phyloP scores from a whole-genome alignment of 1,140 invertebrate species.

The Rhagoletis zephyria region DNA sequence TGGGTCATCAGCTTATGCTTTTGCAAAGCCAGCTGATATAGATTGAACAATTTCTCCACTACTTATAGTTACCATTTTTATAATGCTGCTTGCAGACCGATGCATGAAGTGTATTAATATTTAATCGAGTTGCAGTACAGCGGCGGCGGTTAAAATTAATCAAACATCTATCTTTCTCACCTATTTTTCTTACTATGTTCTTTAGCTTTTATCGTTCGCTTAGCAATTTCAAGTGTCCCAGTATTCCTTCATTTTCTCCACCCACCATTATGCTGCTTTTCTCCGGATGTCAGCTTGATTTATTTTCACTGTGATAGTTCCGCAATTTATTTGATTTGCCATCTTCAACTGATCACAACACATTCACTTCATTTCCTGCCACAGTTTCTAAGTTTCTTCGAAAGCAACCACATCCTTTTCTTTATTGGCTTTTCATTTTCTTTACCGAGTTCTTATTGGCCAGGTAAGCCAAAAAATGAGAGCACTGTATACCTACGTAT shows the following conservation, averaged over 20 bases:
- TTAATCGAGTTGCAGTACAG: too few species aligned
- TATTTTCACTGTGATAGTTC: constrained; percentile 42
- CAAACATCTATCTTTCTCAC: neutral
- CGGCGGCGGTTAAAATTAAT: too few species aligned
- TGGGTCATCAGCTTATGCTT: too few species aligned
- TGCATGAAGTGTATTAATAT: too few species aligned
- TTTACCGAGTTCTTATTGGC: neutral
- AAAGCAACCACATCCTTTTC: constrained; percentile 51
- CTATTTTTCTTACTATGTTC: neutral
- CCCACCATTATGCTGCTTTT: neutral
- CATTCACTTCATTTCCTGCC: constrained; percentile 30
- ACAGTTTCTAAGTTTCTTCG: constrained; percentile 34
- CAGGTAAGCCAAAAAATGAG: neutral
- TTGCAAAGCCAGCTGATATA: too few species aligned
- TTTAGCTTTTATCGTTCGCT: neutral
- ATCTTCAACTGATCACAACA: constrained; percentile 37
- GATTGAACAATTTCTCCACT: too few species aligned
- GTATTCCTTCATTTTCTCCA: neutral
- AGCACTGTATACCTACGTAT: neutral
- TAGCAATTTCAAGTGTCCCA: neutral
- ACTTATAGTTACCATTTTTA: too few species aligned
- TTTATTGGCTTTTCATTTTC: constrained; percentile 42
- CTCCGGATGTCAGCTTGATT: constrained; percentile 25
- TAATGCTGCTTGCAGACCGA: too few species aligned
- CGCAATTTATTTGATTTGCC: constrained; percentile 51